Base-by-base conservation (phyloP, 2,113 vertebrate genomes). In the Oophaga pumilio region DNA sequence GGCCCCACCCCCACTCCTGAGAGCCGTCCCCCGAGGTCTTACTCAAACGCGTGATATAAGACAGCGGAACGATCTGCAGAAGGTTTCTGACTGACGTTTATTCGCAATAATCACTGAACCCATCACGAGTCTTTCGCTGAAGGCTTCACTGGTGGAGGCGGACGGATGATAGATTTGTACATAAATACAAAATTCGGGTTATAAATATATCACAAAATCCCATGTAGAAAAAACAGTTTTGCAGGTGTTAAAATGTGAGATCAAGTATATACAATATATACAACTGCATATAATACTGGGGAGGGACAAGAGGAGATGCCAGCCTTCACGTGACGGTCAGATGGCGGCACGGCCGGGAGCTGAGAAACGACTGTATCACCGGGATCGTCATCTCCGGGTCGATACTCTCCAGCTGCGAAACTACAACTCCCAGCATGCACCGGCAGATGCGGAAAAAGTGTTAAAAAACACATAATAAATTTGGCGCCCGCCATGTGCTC, bases 131-230 rank as follows among this genome's bases (percentile, higher is more conserved):
- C n/a, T 53, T 24, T 33, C 9, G 60, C 76, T 56, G 85, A 79
- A 68, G 74, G 49, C 76, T 59, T 79, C n/a, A 26, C 57, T 64
- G 84, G 84, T 17, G n/a, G 26, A 68, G 43, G 64, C 11, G 50
- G 11, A 28, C 59, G 52, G 24, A 73, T 10, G 94, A 94, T 94
- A 91, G 94, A 91, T 93, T 94, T 93, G 93, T 91, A 93, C 92
- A 94, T 94, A 95, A 94, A 92, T 94, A 93, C 85, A 93, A 94
- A 91, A 95, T 92, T 93, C 92, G 91, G 94, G 94, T 92, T 95
- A 95, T 94, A 95, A 96, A 95, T 93, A 93, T 94, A 93, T 89
- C 95, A 93, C 93, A 95, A 96, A 96, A 95, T 94, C 92, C 90
- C 95, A 95, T 95, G 90, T 96, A 96, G 91, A 96, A 96, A 86